phyloP scores from a whole-genome alignment of 2,888 invertebrate genomes.

The Adelognathus sp. region DNA sequence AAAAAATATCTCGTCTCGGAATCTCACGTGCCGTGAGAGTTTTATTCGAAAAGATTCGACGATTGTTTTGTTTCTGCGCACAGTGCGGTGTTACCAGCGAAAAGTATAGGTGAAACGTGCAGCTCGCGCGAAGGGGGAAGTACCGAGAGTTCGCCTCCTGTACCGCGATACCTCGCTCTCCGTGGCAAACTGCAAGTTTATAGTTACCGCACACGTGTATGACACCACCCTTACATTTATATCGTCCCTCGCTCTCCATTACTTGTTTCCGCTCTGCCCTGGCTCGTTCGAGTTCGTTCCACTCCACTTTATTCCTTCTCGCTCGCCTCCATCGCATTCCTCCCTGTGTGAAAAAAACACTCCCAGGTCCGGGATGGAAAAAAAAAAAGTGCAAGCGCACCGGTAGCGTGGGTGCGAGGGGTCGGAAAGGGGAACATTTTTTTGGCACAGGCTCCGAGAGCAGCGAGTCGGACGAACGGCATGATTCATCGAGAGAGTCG shows the following conservation, averaged over 20 bases:
- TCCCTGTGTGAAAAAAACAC: slow-evolving; percentile 43
- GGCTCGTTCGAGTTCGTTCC: neutral
- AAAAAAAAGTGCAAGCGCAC: slow-evolving; percentile 46
- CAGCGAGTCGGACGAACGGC: slow-evolving; percentile 59
- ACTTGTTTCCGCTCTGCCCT: neutral
- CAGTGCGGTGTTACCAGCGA: neutral
- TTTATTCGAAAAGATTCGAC: slow-evolving; percentile 74
- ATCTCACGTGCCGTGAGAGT: slow-evolving; percentile 62
- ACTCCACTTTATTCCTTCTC: neutral
- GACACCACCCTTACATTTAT: neutral
- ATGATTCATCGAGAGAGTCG: slow-evolving; percentile 63
- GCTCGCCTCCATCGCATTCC: neutral
- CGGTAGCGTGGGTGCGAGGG: slow-evolving; percentile 14
- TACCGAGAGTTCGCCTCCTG: neutral
- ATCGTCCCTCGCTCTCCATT: slow-evolving; percentile 22
- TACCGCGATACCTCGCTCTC: neutral
- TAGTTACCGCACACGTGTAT: neutral
- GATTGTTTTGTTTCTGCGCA: slow-evolving; percentile 58
- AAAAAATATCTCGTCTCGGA: neutral
- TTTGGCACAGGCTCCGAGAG: slow-evolving; percentile 54
- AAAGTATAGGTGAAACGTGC: slow-evolving; percentile 2
- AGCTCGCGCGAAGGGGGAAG: neutral
- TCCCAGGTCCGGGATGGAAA: slow-evolving; percentile 40
- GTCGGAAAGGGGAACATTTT: slow-evolving; percentile 39
- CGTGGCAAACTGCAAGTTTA: neutral